Conservation (phyloP, 2,888 invertebrate species). For the Eupithecia insigniata region DNA sequence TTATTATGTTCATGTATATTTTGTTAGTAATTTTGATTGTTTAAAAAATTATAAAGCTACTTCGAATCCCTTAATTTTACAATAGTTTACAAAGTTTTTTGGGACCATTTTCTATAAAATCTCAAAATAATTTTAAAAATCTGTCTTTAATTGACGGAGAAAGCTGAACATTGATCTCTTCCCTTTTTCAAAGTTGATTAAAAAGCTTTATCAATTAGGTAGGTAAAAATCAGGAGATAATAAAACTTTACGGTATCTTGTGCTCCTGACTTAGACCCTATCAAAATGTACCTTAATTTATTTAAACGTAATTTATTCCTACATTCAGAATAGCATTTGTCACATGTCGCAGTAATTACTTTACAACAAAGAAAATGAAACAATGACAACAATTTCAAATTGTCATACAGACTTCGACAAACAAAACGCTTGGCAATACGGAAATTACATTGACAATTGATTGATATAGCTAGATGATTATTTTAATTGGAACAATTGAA, state of each 20-base stretch:
- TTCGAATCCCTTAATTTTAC: too few relatives aligned
- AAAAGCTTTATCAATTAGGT: too few relatives aligned
- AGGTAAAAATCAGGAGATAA: too few relatives aligned
- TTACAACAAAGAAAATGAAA: constrained; percentile 59
- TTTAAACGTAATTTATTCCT: constrained; percentile 59
- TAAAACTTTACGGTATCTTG: background rate
- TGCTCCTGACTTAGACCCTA: constrained; percentile 32
- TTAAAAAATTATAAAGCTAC: too few relatives aligned
- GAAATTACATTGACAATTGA: constrained; percentile 29
- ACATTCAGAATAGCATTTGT: constrained; percentile 54
- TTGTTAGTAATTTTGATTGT: too few relatives aligned
- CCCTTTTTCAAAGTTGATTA: too few relatives aligned
- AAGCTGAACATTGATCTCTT: too few relatives aligned
- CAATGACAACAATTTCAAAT: constrained; percentile 12
- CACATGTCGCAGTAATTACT: constrained; percentile 64
- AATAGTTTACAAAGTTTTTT: too few relatives aligned
- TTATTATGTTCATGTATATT: too few relatives aligned
- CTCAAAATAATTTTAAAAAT: too few relatives aligned
- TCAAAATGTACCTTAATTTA: constrained; percentile 25
- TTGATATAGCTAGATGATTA: constrained; percentile 24
- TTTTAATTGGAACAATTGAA: constrained; percentile 23
- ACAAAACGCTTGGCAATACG: constrained; percentile 30
- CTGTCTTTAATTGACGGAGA: too few relatives aligned
- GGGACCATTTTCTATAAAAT: too few relatives aligned
- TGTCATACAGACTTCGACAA: background rate